These are phyloP conservation scores for Sialia sialis DNA, from an alignment of 2,113 vertebrate genomes.

Conservation along the genomic window DNA sequence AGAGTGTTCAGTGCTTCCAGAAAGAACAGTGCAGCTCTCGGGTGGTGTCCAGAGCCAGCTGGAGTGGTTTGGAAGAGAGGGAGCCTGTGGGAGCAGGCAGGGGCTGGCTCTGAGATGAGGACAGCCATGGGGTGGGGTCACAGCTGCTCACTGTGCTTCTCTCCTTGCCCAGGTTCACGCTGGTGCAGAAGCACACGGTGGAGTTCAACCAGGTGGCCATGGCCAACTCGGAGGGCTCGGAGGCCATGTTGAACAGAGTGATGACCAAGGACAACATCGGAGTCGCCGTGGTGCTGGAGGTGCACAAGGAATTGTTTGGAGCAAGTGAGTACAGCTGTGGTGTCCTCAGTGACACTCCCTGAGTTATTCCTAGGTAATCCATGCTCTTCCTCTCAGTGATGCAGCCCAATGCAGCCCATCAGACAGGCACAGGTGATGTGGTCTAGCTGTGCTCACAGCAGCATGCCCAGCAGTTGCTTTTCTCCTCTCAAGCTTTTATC, in stretches of 20 bases:
- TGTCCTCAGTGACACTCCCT: rapidly evolving
- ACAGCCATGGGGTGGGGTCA: background rate
- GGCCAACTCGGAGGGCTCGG: constrained; percentile 98
- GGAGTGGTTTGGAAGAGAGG: background rate
- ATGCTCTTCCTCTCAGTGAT: background rate
- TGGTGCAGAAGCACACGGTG: constrained; percentile 97
- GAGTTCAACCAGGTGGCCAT: constrained; percentile 99
- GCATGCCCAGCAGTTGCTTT: background rate
- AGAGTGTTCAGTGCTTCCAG: background rate
- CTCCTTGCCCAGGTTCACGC: constrained; percentile 78
- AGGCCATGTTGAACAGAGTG: constrained; percentile 97
- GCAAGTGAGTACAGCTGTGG: constrained; percentile 68
- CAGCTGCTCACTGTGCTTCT: background rate
- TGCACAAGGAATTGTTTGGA: constrained; percentile 90
- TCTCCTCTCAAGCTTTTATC: background rate
- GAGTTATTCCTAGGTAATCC: background rate
- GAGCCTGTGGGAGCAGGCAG: background rate
- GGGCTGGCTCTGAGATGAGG: background rate
- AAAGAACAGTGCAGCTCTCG: rapidly evolving
- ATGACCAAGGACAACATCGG: constrained; percentile 99
- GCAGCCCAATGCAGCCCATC: background rate
- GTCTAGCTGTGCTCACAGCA: background rate
- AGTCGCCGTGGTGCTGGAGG: constrained; percentile 90
- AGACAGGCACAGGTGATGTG: background rate
- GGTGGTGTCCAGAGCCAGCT: rapidly evolving